Base-by-base conservation (phyloP, 2,113 vertebrate genomes). In the Microcebus jonahi region DNA sequence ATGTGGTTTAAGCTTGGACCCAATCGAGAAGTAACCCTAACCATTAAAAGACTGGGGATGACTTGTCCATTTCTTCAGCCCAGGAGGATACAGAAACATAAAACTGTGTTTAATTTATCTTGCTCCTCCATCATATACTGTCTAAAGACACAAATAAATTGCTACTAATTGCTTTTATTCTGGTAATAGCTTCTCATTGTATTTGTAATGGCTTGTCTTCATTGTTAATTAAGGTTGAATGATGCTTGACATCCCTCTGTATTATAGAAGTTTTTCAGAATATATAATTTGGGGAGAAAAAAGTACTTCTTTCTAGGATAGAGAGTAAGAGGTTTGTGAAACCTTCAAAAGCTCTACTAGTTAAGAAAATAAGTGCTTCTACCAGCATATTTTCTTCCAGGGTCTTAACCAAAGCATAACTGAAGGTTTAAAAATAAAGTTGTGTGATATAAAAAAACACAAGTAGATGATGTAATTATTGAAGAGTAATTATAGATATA, bases 391-490 rank as follows among this genome's bases (percentile, higher is more conserved):
- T 96, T 83, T 86, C 61, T 96, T 71, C 76, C n/a, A 96, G 6
- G n/a, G 76, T 83, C 36, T 75, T 88, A 90, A 91, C 71, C 59
- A 68, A 91, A 91, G 36, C 48, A 86, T 93, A 97, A 92, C 95
- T 95, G 92, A 48, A 82, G 36, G 34, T 79, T 97, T 97, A 93
- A 96, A 97, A 97, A 83, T 93, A 95, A 95, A 92, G 48, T 68
- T 71, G 31, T 2, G 15, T 88, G 57, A 68, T 96, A 95, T 84
- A 68, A 88, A 97, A 59, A 96, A 81, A 27, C 31, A 36, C 55
- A 81, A 76, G 18, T 73, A 90, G 61, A 94, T 86, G 29, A 86
- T 29, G 8, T 88, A 90, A 84, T 92, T 94, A 70, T 94, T 61
- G 65, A 89, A 97, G 57, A 50, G 2, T 34, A 61, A 36, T 45